phyloP scores from a whole-genome alignment of 2,888 invertebrate species.

The Cantharis flavilabris region DNA sequence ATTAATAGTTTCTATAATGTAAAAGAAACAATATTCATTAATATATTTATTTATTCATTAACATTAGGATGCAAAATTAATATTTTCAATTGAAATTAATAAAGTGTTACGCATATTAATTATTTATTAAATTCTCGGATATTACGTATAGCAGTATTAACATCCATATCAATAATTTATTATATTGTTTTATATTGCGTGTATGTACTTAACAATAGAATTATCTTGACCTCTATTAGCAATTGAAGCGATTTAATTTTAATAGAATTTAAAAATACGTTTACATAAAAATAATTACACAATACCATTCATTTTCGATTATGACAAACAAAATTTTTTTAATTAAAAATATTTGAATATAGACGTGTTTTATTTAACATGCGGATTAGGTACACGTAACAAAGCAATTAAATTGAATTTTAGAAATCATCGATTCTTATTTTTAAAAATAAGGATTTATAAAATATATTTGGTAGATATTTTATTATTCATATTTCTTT shows the following conservation, averaged over 20 bases:
- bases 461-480: not conserved
- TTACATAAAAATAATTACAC: conserved; percentile 13
- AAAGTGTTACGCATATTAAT: conserved; percentile 22
- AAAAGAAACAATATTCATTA: not conserved
- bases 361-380: not conserved
- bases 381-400: not conserved
- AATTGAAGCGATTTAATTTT: conserved; percentile 21
- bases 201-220: conserved; percentile 29
- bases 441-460: not conserved
- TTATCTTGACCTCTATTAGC: conserved; percentile 29
- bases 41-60: conserved; percentile 4
- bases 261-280: conserved; percentile 20
- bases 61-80: conserved; percentile 4
- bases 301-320: not conserved
- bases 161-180: conserved; percentile 35
- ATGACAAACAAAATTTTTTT: not conserved
- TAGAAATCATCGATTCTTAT: not conserved
- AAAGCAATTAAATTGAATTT: not conserved
- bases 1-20: not conserved
- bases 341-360: not conserved
- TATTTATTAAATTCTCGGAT: conserved; percentile 26
- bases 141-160: conserved; percentile 25
- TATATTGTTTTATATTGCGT: conserved; percentile 36
- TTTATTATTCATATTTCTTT: not conserved
- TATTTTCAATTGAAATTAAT: conserved; percentile 24